phyloP scores from a whole-genome alignment of 2,113 vertebrate genomes.

The Rhadina sibilatrix region DNA sequence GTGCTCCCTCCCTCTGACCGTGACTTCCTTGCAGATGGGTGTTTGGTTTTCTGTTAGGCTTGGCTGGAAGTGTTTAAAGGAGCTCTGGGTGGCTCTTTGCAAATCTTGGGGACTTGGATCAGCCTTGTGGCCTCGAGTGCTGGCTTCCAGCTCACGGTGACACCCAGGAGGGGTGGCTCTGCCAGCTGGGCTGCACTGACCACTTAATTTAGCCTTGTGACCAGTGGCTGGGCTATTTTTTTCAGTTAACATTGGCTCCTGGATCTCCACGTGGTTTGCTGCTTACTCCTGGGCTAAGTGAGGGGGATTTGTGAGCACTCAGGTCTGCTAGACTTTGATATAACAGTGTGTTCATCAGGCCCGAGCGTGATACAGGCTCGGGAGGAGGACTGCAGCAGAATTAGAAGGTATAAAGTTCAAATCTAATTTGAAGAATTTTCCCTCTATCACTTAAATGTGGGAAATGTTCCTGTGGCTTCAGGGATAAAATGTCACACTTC shows the following conservation, averaged over 20 bases:
- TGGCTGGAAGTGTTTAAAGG: background rate
- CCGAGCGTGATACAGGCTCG: background rate
- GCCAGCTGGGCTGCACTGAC: background rate
- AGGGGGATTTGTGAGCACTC: constrained; percentile 12
- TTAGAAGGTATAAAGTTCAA: constrained; percentile 46
- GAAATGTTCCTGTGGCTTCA: constrained; percentile 42
- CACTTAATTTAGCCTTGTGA: background rate
- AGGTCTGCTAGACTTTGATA: constrained; percentile 34
- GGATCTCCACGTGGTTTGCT: constrained; percentile 5
- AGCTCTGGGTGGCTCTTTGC: background rate
- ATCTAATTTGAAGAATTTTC: constrained; percentile 40
- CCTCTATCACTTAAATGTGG: constrained; percentile 26
- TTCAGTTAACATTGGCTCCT: background rate
- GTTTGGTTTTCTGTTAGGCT: background rate
- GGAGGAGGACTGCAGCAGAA: constrained; percentile 16
- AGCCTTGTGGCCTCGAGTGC: background rate
- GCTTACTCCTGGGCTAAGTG: constrained; percentile 12
- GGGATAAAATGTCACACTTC: constrained; percentile 51
- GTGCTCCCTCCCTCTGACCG: background rate
- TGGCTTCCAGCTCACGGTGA: background rate
- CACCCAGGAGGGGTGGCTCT: background rate
- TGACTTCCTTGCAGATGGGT: background rate
- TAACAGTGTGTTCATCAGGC: background rate
- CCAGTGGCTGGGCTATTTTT: background rate
- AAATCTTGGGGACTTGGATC: background rate